Evolutionary conservation across 2,888 invertebrate species (phyloP).

Genomic region (Schizotus pectinicornis): DNA sequence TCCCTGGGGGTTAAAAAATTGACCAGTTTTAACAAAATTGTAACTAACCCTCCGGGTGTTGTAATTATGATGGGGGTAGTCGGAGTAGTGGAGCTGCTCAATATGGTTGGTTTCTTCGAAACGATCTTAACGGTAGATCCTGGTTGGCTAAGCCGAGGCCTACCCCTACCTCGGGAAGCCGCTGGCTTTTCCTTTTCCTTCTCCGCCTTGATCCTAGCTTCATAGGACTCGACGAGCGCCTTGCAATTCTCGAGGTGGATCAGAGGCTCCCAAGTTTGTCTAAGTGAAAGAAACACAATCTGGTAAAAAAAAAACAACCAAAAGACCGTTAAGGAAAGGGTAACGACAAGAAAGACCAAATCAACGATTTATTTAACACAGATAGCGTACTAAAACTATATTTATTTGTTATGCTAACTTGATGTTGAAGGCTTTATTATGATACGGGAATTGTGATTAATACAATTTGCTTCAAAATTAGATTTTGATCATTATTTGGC

Average conservation of each 20-base stretch:
- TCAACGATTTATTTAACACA: no score
- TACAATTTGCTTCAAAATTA: no score
- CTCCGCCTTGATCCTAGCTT: slow-evolving; percentile 77
- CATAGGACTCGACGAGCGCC: slow-evolving; percentile 79
- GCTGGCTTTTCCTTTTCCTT: slow-evolving; percentile 60
- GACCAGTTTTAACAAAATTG: no score
- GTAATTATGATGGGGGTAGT: slow-evolving; percentile 16
- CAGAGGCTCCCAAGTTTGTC: slow-evolving; percentile 85
- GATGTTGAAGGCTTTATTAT: no score
- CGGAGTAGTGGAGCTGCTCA: background rate
- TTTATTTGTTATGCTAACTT: no score
- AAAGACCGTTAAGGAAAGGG: no score
- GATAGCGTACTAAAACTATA: no score
- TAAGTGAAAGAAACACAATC: slow-evolving; percentile 45
- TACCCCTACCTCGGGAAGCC: slow-evolving; percentile 56
- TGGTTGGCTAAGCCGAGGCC: slow-evolving; percentile 18
- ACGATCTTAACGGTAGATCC: slow-evolving; percentile 11
- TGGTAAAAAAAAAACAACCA: slow-evolving; percentile 8
- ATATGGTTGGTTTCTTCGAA: slow-evolving; percentile 20
- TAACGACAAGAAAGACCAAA: no score
- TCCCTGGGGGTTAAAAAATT: no score
- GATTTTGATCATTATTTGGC: no score
- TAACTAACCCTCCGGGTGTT: slow-evolving; percentile 42
- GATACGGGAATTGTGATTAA: no score
- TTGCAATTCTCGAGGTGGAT: slow-evolving; percentile 79